These are phyloP conservation scores for Galeopsomyia nigrocyanea DNA, from an alignment of 2,888 invertebrate species.

Conservation along the genomic window DNA sequence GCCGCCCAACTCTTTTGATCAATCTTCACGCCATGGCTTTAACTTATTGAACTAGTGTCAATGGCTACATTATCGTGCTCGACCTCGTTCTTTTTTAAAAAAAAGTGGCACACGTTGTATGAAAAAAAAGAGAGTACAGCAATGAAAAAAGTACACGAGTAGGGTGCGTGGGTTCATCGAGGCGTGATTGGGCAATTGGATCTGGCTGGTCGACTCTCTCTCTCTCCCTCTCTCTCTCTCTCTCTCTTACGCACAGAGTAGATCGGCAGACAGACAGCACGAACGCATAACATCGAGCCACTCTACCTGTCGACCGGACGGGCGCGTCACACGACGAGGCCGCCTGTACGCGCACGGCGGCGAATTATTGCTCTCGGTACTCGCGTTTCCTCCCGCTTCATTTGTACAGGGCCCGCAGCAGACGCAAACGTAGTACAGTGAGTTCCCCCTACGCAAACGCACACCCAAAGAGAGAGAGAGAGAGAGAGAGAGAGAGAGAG, in stretches of 20 bases:
- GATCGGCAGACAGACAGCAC: no score
- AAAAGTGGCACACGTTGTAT: background rate
- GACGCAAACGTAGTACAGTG: constrained; percentile 3
- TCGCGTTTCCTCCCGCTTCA: constrained; percentile 26
- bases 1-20: background rate
- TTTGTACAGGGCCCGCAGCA: constrained; percentile 28
- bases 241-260: background rate
- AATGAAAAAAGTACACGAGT: background rate
- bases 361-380: constrained; percentile 34
- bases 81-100: background rate
- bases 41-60: no score
- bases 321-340: background rate
- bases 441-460: background rate
- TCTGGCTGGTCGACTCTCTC: constrained; percentile 21
- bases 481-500: no score
- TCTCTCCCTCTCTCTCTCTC: constrained; percentile 1
- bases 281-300: constrained; percentile 1
- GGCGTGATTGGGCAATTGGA: constrained; percentile 42
- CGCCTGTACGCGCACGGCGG: background rate
- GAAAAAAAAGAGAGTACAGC: background rate
- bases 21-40: no score
- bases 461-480: no score
- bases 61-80: no score
- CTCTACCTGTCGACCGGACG: constrained; percentile 21
- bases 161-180: constrained; percentile 13